A percentile compares a stretch with the other conserved stretches of the same genome.
These are phyloP conservation scores for Byasa hedistus DNA, from an alignment of 2,888 invertebrate genomes.

Conservation along the genomic window DNA sequence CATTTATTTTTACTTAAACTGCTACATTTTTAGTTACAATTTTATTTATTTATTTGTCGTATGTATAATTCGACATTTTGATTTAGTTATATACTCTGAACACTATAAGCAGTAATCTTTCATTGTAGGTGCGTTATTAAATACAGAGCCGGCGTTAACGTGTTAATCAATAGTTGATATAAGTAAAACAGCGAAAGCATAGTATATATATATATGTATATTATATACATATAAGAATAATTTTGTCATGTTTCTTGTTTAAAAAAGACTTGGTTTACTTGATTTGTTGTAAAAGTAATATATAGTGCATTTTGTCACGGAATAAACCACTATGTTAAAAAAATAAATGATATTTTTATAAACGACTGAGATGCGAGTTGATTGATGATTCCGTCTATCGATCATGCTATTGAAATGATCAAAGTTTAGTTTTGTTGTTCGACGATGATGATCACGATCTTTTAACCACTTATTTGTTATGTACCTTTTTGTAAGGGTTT, in stretches of 20 bases:
- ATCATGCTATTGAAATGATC: conserved; percentile 15
- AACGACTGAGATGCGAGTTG: conserved; percentile 31
- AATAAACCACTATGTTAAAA: conserved; percentile 18
- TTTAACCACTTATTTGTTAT: neutral
- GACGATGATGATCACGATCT: neutral
- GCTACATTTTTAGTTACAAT: too few relatives aligned
- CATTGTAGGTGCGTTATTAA: too few relatives aligned
- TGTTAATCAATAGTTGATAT: conserved; percentile 45
- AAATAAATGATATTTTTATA: conserved; percentile 35
- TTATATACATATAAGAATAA: conserved; percentile 6
- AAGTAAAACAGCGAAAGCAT: conserved; percentile 44
- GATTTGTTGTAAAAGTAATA: conserved; percentile 34
- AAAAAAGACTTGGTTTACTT: conserved; percentile 36
- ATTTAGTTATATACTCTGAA: too few relatives aligned
- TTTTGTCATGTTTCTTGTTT: conserved; percentile 40
- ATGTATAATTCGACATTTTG: too few relatives aligned
- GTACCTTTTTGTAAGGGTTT: neutral
- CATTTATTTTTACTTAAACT: too few relatives aligned
- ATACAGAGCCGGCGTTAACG: too few relatives aligned
- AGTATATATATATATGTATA: conserved; percentile 27
- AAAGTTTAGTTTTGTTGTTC: conserved; percentile 5
- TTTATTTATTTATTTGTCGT: too few relatives aligned
- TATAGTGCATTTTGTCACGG: conserved; percentile 18
- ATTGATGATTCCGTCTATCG: conserved; percentile 30
- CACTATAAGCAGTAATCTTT: too few relatives aligned